Conservation (phyloP, 2,113 vertebrate species). For the Electrona antarctica region DNA sequence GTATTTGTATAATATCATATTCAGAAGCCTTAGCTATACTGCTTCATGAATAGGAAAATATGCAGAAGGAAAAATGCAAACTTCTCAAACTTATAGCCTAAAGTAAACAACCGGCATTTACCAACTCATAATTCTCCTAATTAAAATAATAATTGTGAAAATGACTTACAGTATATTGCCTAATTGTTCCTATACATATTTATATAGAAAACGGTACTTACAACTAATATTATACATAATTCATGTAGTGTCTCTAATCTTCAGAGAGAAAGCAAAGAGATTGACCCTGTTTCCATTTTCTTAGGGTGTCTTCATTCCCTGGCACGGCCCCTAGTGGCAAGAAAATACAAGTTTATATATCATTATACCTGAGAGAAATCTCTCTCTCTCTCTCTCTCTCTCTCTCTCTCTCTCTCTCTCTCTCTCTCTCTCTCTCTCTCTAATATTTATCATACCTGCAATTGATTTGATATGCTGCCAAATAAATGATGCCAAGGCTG, state of each 20-base stretch:
- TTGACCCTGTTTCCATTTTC: background rate
- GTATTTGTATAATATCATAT: too few species aligned
- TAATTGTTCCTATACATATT: background rate
- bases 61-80: too few species aligned
- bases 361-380: conserved; percentile 3
- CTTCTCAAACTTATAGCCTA: too few species aligned
- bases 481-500: too few species aligned
- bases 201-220: background rate
- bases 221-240: background rate
- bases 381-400: conserved; percentile 4
- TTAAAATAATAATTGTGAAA: background rate
- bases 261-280: conserved; percentile 25
- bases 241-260: conserved; percentile 55
- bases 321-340: conserved; percentile 80
- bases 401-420: background rate
- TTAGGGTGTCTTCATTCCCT: conserved; percentile 49
- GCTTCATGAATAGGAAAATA: too few species aligned
- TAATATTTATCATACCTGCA: too few species aligned
- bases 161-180: too few species aligned
- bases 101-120: background rate
- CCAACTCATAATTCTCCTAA: background rate
- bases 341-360: conserved; percentile 33
- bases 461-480: too few species aligned
- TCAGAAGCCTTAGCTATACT: too few species aligned
- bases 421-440: too few species aligned